Conservation (phyloP, 2,888 invertebrate genomes). For the Aethes cnicana region DNA sequence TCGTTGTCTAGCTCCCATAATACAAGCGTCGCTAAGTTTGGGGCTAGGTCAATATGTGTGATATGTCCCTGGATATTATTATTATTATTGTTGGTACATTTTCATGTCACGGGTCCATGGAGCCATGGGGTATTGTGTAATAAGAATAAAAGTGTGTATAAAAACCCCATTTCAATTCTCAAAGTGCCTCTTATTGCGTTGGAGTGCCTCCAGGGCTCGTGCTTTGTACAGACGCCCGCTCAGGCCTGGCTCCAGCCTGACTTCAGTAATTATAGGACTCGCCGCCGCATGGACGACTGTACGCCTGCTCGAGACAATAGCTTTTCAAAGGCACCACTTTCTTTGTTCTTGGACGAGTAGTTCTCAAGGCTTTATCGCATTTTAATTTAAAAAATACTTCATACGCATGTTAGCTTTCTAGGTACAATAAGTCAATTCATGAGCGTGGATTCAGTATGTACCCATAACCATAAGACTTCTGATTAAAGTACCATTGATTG, state of each 20-base stretch:
- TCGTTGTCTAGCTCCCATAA: no score
- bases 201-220: constrained; percentile 2
- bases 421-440: no score
- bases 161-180: constrained; percentile 1
- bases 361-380: constrained; percentile 13
- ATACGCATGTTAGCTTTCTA: no score
- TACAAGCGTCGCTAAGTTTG: no score
- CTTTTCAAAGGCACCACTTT: constrained; percentile 22
- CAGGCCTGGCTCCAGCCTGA: background rate
- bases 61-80: no score
- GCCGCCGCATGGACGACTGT: background rate
- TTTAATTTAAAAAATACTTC: background rate
- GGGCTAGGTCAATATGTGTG: no score
- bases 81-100: no score
- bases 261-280: constrained; percentile 1
- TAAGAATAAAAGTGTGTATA: background rate
- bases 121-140: no score
- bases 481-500: no score
- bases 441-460: no score
- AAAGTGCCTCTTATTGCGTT: background rate
- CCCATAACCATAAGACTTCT: no score
- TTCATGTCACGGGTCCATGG: no score
- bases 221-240: background rate
- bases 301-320: constrained; percentile 20
- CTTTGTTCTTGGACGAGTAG: constrained; percentile 21